Evolutionary conservation across 2,797 vertebrate species (phyloP), one percentile per base, ranked within the genome.

Genomic region (Meriones psammophilus): DNA sequence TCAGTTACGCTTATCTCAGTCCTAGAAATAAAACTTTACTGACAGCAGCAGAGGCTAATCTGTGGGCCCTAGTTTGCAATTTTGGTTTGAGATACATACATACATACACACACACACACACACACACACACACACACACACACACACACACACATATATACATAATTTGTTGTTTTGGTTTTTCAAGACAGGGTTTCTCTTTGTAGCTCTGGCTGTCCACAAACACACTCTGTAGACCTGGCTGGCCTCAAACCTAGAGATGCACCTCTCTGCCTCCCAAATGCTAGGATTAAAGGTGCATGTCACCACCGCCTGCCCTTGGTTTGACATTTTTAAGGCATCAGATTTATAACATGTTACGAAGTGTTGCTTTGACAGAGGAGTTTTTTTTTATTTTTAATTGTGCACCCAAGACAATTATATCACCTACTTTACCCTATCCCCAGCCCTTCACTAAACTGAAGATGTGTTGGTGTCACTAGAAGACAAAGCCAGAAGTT

Each of bases 401-500:
- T 58, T 68, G 68, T 78, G 33, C 1, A 39, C 36, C 76, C 14
- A 8, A 74, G 30, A 30, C n/a, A 17, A 62, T 18, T 46, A 1
- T 50, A n/a, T 92, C 24, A 46, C 8, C 54, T 79, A 24, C 36
- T 73, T 89, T 39, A 33, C 17, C 24, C 13, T 14, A 26, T 28
- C 62, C 33, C 26, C 4, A 76, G 14, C 13, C 50, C 30, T 83
- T 10, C 5, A 6, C n/a, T 81, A 1, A 73, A 60, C 28, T 90
- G 28, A 86, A 56, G 36, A 42, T 58, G 50, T 78, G 50, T 36
- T 88, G 36, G 71, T 93, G 1, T 85, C 86, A 12, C 4, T 88
- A 69, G 71, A 94, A 84, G 87, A 81, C 28, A 76, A 60, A 73
- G 66, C 20, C 84, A 87, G 73, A 92, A 92, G 60, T 81, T 17